Evolutionary conservation across 92 coral and sea anemone genomes (phyloP).

Genomic region (Paramuricea clavata): DNA sequence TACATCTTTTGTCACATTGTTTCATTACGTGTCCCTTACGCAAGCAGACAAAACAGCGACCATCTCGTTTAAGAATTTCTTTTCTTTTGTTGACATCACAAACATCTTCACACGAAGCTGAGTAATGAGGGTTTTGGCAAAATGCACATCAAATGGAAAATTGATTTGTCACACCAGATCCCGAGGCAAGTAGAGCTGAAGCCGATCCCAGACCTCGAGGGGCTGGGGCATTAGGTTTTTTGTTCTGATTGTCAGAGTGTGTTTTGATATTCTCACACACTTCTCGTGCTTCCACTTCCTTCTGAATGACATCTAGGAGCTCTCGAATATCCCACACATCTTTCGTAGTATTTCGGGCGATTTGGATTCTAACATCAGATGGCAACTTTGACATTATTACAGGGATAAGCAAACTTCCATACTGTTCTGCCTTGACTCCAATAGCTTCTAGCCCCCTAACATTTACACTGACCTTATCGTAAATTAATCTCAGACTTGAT

Average conservation of each 20-base stretch:
- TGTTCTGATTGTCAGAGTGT: not conserved
- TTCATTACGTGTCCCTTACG: slow-evolving; percentile 26
- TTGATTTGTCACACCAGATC: not conserved
- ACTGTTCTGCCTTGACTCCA: slow-evolving; percentile 16
- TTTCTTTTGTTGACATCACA: slow-evolving; percentile 34
- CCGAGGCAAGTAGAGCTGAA: slow-evolving; percentile 1
- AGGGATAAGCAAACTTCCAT: slow-evolving; percentile 19
- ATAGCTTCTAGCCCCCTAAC: slow-evolving; percentile 20
- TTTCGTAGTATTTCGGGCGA: slow-evolving; percentile 2
- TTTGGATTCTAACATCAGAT: slow-evolving; percentile 15
- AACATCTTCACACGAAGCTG: slow-evolving; percentile 57
- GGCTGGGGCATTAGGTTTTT: not conserved
- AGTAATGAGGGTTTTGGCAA: slow-evolving; percentile 46
- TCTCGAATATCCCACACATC: slow-evolving; percentile 31
- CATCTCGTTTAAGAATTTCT: slow-evolving; percentile 22
- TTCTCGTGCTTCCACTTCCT: slow-evolving; percentile 9
- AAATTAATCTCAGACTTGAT: no score
- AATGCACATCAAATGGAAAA: slow-evolving; percentile 23
- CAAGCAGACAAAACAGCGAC: slow-evolving; percentile 44
- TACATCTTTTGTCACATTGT: slow-evolving; percentile 44
- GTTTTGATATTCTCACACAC: slow-evolving; percentile 15
- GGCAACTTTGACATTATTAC: slow-evolving; percentile 17
- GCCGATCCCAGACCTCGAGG: not conserved
- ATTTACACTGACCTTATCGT: not conserved
- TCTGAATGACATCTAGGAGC: not conserved